Evolutionary conservation across 2,113 vertebrate species (phyloP).

Genomic region (Empidonax traillii): DNA sequence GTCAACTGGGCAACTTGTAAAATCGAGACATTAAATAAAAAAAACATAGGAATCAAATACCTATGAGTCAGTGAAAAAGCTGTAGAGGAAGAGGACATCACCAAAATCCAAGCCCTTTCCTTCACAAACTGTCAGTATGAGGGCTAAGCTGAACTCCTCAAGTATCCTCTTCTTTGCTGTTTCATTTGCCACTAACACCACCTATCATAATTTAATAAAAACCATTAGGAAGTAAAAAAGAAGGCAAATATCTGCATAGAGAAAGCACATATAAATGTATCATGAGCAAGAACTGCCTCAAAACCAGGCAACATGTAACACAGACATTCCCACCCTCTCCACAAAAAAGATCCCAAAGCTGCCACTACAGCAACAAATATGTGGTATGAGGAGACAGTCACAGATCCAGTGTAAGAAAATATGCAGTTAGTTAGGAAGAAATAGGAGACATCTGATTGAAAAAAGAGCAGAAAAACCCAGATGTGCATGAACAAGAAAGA

Average conservation of each 20-base stretch:
- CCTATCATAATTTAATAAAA: not conserved
- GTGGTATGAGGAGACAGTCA: not conserved
- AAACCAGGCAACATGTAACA: not conserved
- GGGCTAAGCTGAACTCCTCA: slow-evolving; percentile 52
- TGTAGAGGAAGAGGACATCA: slow-evolving; percentile 66
- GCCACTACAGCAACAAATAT: not conserved
- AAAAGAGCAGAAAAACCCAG: not conserved
- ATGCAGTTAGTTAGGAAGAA: not conserved
- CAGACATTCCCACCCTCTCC: accelerated
- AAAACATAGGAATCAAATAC: not conserved
- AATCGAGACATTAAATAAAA: not conserved
- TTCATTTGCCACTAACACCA: slow-evolving; percentile 66
- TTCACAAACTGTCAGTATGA: slow-evolving; percentile 60
- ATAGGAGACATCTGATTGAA: not conserved
- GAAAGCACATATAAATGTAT: not conserved
- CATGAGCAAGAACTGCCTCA: not conserved
- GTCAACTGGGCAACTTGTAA: not conserved
- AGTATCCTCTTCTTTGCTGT: slow-evolving; percentile 62
- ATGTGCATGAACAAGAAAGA: not conserved
- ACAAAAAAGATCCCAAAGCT: not conserved
- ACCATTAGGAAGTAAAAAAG: not conserved
- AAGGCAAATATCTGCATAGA: not conserved
- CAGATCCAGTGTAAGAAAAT: accelerated
- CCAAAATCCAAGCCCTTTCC: slow-evolving; percentile 68
- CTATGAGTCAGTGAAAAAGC: slow-evolving; percentile 66